Evolutionary conservation across 2,113 vertebrate genomes (phyloP).

Genomic region (Drymodes brunneopygia): DNA sequence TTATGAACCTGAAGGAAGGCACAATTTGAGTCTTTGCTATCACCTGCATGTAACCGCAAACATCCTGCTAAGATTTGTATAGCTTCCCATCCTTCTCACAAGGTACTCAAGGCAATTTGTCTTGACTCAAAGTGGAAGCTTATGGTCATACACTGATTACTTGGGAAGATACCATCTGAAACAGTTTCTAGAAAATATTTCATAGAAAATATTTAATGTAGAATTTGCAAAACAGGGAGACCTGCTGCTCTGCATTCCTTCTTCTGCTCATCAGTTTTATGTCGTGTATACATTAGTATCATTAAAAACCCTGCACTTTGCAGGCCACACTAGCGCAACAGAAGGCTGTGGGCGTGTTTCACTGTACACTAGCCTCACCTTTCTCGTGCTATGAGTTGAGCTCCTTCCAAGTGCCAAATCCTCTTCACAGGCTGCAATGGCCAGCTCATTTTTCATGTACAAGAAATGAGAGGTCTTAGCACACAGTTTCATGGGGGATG

Average conservation of each 20-base stretch:
- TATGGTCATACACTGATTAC: background rate
- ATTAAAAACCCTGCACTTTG: background rate
- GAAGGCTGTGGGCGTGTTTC: background rate
- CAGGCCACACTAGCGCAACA: background rate
- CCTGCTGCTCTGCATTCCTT: background rate
- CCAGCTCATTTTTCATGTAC: background rate
- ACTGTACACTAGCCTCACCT: background rate
- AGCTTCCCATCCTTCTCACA: background rate
- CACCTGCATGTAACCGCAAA: background rate
- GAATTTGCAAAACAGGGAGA: background rate
- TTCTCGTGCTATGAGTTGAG: background rate
- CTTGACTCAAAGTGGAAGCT: background rate
- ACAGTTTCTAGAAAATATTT: background rate
- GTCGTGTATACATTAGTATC: background rate
- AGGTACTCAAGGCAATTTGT: background rate
- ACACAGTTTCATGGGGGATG: background rate
- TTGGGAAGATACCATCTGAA: background rate
- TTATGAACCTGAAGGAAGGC: background rate
- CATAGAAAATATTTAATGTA: background rate
- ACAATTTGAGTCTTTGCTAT: background rate
- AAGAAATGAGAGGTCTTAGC: background rate
- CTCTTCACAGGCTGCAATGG: background rate
- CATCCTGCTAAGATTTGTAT: background rate
- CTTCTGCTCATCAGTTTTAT: background rate
- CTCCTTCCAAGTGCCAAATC: background rate